Base-by-base conservation (phyloP, 2,888 invertebrate species). In the Cantharis lateralis region DNA sequence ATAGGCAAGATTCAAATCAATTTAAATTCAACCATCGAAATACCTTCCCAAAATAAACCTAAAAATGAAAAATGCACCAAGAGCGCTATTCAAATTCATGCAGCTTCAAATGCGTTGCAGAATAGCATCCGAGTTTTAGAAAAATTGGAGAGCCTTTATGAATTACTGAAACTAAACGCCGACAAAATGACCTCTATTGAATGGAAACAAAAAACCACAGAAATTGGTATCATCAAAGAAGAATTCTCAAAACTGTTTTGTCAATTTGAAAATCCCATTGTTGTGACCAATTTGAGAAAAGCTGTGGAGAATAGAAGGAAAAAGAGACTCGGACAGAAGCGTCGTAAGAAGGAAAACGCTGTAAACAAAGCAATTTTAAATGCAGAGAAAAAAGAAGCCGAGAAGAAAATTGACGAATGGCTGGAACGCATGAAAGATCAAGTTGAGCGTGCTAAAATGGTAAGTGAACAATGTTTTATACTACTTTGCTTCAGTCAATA, bases 391-490 rank as follows among this genome's bases (percentile, higher is more conserved):
- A 85, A 89, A 79, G 90, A 91, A 81, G 87, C 89, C 72, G 91
- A 93, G 76, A 88, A 91, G 72, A 89, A 91, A 80, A 92, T 93
- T 81, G 93, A 95, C 88, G 90, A 91, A 68, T 93, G 93, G 90
- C 88, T 94, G 78, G 91, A 91, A 80, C 90, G 90, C 77, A 92
- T 93, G 84, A 91, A 92, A 82, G 91, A 93, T 83, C 89, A 91
- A 75, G 91, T 92, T 62, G 89, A 91, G 74, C 91, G 90, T 82
- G 90, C 89, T 63, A 92, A 92, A 86, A 90, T 91, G 90, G 92
- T 91, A 78, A 78, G 70, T 61, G 15, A 32, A 13, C 32, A 13
- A 1, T 18, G 5, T 15, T 15, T 10, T 15, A 16, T n/a, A 62
- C 15, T 64, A 18, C 2, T 18, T 18, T 18, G 18, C 18, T 18